Base-by-base conservation (phyloP, 2,113 vertebrate species). In the Oceanodroma tethys region DNA sequence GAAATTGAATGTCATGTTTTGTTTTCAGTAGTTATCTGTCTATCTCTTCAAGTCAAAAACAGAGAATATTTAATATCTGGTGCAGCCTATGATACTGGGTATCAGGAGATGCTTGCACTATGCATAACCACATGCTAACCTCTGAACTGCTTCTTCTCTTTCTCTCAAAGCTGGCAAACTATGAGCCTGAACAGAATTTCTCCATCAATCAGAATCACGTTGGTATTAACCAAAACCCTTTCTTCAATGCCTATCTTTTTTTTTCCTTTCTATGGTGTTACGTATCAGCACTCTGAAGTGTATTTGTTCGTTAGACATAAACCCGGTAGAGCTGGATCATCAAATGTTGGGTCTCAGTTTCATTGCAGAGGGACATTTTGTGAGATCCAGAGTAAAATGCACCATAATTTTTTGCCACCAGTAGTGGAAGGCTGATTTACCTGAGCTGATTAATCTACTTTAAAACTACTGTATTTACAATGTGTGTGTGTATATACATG, bases 11-110 rank as follows among this genome's bases (percentile, higher is more conserved):
- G 38, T 88, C 56, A 29, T 60, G 27, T 32, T 93, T 95, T 85
- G 36, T 67, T 97, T 97, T 94, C 79, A 95, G 59, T 58, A 81
- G 71, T 80, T 97, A 93, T 75, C 38, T 3, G 0, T 81, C 70
- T 73, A 20, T 56, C 81, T 92, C 75, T 93, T 97, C 81, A 95
- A 91, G 81, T 80, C 95, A 74, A 95, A 98, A 94, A 63, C 50
- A 95, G 85, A 86, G 63, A 82, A 50, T 59, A 55, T 89, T 97
- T 97, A 93, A 90, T 85, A 94, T 86, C 76, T 90, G 59, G 58
- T 90, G 67, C 17, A 74, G 14, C 36, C 40, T 78, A 15, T n/a
- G 52, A 86, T 90, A 48, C 26, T 36, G 59, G 22, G 9, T 81
- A 92, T 53, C 16, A 94, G 45, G 68, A 96, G 63, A 48, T 94